phyloP scores from a whole-genome alignment of 2,113 vertebrate species.

The Chloropsis hardwickii region DNA sequence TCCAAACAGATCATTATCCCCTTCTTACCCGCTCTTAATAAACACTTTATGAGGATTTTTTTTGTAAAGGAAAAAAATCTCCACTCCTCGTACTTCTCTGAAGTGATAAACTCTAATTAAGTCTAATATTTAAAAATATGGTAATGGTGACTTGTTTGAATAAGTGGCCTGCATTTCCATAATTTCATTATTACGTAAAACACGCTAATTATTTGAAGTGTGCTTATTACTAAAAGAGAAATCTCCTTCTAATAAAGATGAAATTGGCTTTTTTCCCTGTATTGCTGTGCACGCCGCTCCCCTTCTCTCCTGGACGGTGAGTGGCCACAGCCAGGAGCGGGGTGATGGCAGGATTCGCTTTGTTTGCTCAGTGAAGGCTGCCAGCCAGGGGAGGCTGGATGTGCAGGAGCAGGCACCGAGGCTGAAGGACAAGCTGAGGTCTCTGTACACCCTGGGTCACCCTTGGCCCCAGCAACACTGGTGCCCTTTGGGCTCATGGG shows the following conservation, averaged over 20 bases:
- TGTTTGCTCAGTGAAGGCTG: neutral
- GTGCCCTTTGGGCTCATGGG: neutral
- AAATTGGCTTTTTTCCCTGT: constrained; percentile 82
- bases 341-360: neutral
- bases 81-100: constrained; percentile 78
- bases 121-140: constrained; percentile 99
- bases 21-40: constrained; percentile 98
- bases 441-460: neutral
- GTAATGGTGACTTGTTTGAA: constrained; percentile 98
- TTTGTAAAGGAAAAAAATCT: constrained; percentile 71
- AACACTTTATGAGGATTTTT: constrained; percentile 98
- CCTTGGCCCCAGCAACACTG: accelerated
- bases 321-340: neutral
- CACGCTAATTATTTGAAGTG: constrained; percentile 90
- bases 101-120: constrained; percentile 96
- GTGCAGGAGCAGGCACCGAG: neutral
- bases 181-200: constrained; percentile 99
- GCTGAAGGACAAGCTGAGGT: neutral
- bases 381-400: neutral
- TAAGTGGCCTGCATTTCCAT: constrained; percentile 97
- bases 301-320: constrained; percentile 64
- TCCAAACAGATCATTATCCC: constrained; percentile 99
- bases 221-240: constrained; percentile 86
- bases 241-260: constrained; percentile 93
- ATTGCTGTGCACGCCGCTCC: constrained; percentile 44